A percentile compares a stretch with the other conserved stretches of the same genome.
These are phyloP conservation scores for Pollenia angustigena DNA, from an alignment of 2,888 invertebrate species.

Conservation along the genomic window DNA sequence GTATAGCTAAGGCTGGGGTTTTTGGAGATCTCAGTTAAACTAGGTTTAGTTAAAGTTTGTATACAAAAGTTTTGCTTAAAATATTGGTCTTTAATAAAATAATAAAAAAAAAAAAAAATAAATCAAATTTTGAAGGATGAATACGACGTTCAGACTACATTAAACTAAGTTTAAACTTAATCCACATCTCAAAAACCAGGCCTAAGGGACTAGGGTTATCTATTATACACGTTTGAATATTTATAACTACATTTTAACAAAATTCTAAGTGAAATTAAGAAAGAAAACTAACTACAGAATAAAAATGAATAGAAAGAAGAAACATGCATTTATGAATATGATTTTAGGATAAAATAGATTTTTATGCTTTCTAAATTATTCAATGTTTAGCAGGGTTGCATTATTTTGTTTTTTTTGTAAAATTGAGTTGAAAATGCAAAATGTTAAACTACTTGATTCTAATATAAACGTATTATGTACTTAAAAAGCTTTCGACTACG, in stretches of 20 bases:
- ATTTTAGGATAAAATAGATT: background rate
- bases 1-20: too few relatives aligned
- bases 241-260: background rate
- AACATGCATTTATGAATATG: slow-evolving; percentile 38
- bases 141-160: too few relatives aligned
- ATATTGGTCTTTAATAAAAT: too few relatives aligned
- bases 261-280: background rate
- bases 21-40: too few relatives aligned
- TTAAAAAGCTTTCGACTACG: background rate
- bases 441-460: slow-evolving; percentile 7
- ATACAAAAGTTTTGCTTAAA: too few relatives aligned
- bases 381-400: slow-evolving; percentile 2
- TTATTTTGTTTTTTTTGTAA: background rate
- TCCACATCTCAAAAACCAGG: background rate
- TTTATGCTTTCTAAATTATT: background rate
- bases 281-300: slow-evolving; percentile 19
- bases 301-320: slow-evolving; percentile 11
- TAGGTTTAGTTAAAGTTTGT: too few relatives aligned
- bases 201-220: too few relatives aligned
- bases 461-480: too few relatives aligned
- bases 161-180: too few relatives aligned
- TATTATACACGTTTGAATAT: too few relatives aligned
- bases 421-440: background rate
- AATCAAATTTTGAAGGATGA: too few relatives aligned
- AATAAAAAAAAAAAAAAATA: too few relatives aligned